Evolutionary conservation across 1,140 invertebrate genomes (phyloP), one percentile per base, ranked within the genome.

Genomic region (Reticulitermes speratus): DNA sequence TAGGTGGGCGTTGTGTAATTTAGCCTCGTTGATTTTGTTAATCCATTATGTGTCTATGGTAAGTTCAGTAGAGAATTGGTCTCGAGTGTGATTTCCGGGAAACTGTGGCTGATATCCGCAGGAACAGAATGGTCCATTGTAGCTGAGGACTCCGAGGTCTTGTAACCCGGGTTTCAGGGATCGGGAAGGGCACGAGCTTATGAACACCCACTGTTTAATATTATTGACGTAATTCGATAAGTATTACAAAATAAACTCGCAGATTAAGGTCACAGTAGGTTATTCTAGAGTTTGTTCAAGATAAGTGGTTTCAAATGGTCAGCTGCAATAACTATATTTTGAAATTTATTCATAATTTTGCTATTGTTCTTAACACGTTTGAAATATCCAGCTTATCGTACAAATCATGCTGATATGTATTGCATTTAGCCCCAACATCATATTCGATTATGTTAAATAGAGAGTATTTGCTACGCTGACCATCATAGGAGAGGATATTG

Each of bases 131-230:
- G 25, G 7, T 65, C 25, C 59, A 65, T 65, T n/a, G 8, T 23
- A 65, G 59, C 59, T 21, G 65, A 75, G 65, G 65, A 75, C 14
- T 75, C 65, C 65, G 65, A 75, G 65, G 65, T 75, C 65, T 30
- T 30, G 65, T 75, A 75, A 55, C 65, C 65, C 65, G 65, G 65
- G n/a, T 75, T 75, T 75, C 25, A 30, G 65, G 65, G 65, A 75
- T 75, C 65, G n/a, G 65, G 65, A 75, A 75, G 65, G 65, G 65
- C n/a, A 12, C 65, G 25, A 75, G 30, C 65, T 75, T 25, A 75
- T 75, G 65, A 75, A 75, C n/a, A 75, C 65, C 65, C 65, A 75
- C 65, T 75, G 65, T 75, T 30, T 9, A 30, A 9, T 75, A 25
- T 75, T 75, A 6, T 30, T 75, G 6, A 30, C 65, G 25, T 55